Base-by-base conservation (phyloP, 2,797 vertebrate species). In the Pantherophis alleghaniensis region DNA sequence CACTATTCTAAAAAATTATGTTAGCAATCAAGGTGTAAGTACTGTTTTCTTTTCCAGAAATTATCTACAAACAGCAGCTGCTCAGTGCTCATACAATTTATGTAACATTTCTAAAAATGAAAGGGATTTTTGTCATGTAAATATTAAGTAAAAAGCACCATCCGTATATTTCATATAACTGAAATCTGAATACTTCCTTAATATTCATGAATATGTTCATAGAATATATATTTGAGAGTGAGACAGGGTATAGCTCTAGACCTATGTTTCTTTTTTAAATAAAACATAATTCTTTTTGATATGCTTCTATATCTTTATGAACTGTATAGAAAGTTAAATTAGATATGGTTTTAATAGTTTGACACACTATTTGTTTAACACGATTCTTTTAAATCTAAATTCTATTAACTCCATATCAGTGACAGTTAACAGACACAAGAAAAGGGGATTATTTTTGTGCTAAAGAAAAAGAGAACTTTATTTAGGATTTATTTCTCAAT, bases 81-180 rank as follows among this genome's bases (percentile, higher is more conserved):
- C 14, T 87, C 16, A 60, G 57, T 51, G 86, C 56, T 91, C 22
- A 24, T 59, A 61, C 42, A 47, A 51, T 3, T 32, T 83, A 13
- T 83, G 10, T 11, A 42, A 57, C 26, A 57, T 91, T 79, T 83
- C 56, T 60, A 53, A 66, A 90, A 66, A 59, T 83, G 69, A 59
- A 59, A 16, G 47, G 28, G 74, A 26, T 86, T 90, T 63, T 87
- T 26, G 5, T 92, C 92, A 79, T 92, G 74, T 95, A 91, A 94
- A 7, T 94, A 95, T 91, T 90, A 93, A 95, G 92, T 87, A 95
- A 93, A 66, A 94, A 93, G 92, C 92, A 69, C n/a, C 79, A 57
- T 61, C n/a, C 79, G 42, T 61, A 11, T 57, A 69, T 42, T 51
- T 91, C 93, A 83, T 60, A 14, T 92, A 93, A 93, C 83, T 47